Evolutionary conservation across 2,797 vertebrate species (phyloP), one percentile per base, ranked within the genome.

Genomic region (Poeciliopsis infans): DNA sequence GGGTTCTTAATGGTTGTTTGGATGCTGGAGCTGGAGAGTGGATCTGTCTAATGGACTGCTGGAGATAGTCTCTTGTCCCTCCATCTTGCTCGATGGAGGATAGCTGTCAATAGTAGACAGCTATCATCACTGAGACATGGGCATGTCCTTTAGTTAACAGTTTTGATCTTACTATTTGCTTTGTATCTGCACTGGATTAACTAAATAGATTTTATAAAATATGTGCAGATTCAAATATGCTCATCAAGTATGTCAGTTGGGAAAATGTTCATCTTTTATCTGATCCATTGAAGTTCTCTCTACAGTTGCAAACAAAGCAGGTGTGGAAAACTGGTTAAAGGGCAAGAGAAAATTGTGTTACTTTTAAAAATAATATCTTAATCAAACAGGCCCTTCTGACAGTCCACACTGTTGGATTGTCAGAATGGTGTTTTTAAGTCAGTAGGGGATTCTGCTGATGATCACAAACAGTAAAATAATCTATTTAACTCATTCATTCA

Each of bases 61-160:
- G 33, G 18, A 66, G 36, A 39, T 23, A 23, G 15, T 13, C 16
- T 64, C 61, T 64, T 18, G 2, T 64, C 61, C 16, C 16, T 3
- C 33, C 16, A 20, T 33, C 33, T 18, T 13, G 64, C 39, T 74
- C 25, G 79, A 31, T 76, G 45, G 15, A 64, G 2, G 28, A 36
- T 85, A 47, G 25, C 79, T 83, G 47, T 80, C 76, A 84, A 71
- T 75, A 69, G 74, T 68, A 1, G 41, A 81, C 31, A 31, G 31
- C 31, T 31, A 31, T 31, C 31, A 31, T 31, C 73, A 79, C 70
- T 55, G 10, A 77, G 78, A 80, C 12, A 64, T 51, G 20, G 49
- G 18, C 49, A 7, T 23, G 49, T 51, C 7, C 20, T 20, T 49
- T 20, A 7, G 2, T 51, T 51, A 51, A 6, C 47, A 20, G 47